These are phyloP conservation scores for Leptoteleia sp. DNA, from an alignment of 1,140 invertebrate species.

Conservation along the genomic window DNA sequence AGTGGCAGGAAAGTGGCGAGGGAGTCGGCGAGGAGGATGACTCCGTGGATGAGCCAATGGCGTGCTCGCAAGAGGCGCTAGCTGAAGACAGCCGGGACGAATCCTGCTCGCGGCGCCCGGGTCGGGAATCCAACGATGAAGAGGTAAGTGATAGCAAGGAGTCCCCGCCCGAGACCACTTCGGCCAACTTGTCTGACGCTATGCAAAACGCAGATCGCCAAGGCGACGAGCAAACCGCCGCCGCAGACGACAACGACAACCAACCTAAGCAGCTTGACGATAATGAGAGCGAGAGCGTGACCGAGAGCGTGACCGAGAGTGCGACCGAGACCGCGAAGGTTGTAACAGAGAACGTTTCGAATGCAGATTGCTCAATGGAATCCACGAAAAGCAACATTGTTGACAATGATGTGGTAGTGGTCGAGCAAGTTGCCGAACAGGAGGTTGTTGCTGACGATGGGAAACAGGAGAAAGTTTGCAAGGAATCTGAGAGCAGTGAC, in stretches of 20 bases:
- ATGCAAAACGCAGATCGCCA: slow-evolving; percentile 80
- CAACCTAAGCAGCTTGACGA: too few relatives aligned
- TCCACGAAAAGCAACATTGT: slow-evolving; percentile 10
- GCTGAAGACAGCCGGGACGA: slow-evolving; percentile 54
- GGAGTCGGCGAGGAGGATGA: slow-evolving; percentile 78
- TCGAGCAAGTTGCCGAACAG: neutral
- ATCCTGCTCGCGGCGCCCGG: slow-evolving; percentile 75
- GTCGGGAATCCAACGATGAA: slow-evolving; percentile 76
- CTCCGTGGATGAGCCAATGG: slow-evolving; percentile 76
- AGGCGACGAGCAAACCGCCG: slow-evolving; percentile 47
- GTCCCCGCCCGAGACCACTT: slow-evolving; percentile 79
- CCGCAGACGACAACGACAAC: neutral
- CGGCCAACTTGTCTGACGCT: slow-evolving; percentile 81
- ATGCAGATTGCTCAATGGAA: slow-evolving; percentile 5
- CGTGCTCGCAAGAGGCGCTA: slow-evolving; percentile 67
- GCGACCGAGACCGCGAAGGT: neutral
- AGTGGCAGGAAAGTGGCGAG: slow-evolving; percentile 77
- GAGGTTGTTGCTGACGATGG: neutral
- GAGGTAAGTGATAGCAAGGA: slow-evolving; percentile 82
- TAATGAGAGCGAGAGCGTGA: slow-evolving; percentile 7
- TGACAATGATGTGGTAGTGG: neutral
- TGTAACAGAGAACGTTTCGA: slow-evolving; percentile 1
- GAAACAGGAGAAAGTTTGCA: neutral
- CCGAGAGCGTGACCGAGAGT: neutral
- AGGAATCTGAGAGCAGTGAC: slow-evolving; percentile 59